Evolutionary conservation across 37 sponge, comb jelly and placozoan genomes (phyloP), one percentile per base, ranked within the genome.

Genomic region (Beroe ovata): DNA sequence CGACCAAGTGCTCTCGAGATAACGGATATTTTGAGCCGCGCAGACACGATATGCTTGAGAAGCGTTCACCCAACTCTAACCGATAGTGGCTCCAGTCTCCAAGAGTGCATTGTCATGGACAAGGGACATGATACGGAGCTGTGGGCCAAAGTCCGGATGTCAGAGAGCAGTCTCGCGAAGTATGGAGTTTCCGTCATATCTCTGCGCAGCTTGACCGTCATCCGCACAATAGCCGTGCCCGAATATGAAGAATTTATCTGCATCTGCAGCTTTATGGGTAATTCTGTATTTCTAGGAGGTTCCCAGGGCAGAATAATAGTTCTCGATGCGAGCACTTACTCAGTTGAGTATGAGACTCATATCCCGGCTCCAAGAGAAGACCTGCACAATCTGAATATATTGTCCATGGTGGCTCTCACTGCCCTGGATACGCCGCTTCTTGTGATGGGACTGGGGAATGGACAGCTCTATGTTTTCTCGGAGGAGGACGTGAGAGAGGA

Each of bases 381-480:
- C 2, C 69, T 29, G 35, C 30, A 29, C 16, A 37, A 18, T 29
- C 19, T 66, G 35, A 39, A 42, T 25, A 42, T 77, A 8, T 54
- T 77, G 84, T 77, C 84, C 22, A 77, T 77, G 84, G 38, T 42
- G 38, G 35, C 22, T 1, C 22, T 77, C 14, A 25, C 16, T 23
- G 47, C 18, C 8, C 54, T 42, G 0, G 84, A 77, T 26, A 30
- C 84, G 0, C 38, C 84, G 19, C 33, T 33, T 2, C 47, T 77
- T 8, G 84, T 77, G 25, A 39, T 77, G 35, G 84, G 84, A 26
- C 84, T 77, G 41, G 54, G 84, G 20, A 77, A 39, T 54, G 84
- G 84, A 16, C 42, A 77, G 47, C 21, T 77, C 54, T 19, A 39
- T 54, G 2, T 77, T 4, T 66, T 29, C 69, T 34, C 69, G 30